Evolutionary conservation across 2,888 invertebrate species (phyloP).

Genomic region (Cantharis flavilabris): DNA sequence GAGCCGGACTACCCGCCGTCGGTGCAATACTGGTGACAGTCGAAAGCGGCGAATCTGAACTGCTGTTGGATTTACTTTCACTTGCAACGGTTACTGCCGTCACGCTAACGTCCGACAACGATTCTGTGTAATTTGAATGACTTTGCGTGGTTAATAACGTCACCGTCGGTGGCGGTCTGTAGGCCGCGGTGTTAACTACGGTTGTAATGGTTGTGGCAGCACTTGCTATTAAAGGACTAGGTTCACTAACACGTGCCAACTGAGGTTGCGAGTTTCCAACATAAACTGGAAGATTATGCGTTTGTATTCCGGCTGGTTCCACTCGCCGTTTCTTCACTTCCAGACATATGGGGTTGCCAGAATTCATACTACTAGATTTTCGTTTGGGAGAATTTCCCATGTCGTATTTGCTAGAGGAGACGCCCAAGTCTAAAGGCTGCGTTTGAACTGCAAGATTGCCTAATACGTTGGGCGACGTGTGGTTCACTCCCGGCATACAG

Average conservation of each 20-base stretch:
- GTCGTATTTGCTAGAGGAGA: slow-evolving; percentile 56
- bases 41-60: slow-evolving; percentile 54
- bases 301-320: slow-evolving; percentile 52
- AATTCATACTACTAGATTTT: slow-evolving; percentile 61
- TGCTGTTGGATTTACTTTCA: slow-evolving; percentile 59
- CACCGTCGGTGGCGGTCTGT: slow-evolving; percentile 53
- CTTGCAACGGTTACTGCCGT: slow-evolving; percentile 60
- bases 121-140: slow-evolving; percentile 41
- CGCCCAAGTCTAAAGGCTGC: slow-evolving; percentile 78
- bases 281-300: slow-evolving; percentile 46
- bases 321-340: slow-evolving; percentile 69
- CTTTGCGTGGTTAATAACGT: slow-evolving; percentile 55
- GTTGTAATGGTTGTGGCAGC: slow-evolving; percentile 72
- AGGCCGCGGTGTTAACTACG: slow-evolving; percentile 68
- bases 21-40: slow-evolving; percentile 53
- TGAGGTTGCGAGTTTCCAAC: slow-evolving; percentile 53
- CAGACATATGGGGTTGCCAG: slow-evolving; percentile 57
- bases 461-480: slow-evolving; percentile 44
- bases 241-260: slow-evolving; percentile 63
- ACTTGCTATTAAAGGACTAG: slow-evolving; percentile 72
- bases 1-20: slow-evolving; percentile 47
- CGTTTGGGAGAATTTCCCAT: slow-evolving; percentile 63
- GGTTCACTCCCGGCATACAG: slow-evolving; percentile 55
- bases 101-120: slow-evolving; percentile 52
- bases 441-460: slow-evolving; percentile 67